Evolutionary conservation across 2,888 invertebrate genomes (phyloP).

Genomic region (Strigamia maritima): DNA sequence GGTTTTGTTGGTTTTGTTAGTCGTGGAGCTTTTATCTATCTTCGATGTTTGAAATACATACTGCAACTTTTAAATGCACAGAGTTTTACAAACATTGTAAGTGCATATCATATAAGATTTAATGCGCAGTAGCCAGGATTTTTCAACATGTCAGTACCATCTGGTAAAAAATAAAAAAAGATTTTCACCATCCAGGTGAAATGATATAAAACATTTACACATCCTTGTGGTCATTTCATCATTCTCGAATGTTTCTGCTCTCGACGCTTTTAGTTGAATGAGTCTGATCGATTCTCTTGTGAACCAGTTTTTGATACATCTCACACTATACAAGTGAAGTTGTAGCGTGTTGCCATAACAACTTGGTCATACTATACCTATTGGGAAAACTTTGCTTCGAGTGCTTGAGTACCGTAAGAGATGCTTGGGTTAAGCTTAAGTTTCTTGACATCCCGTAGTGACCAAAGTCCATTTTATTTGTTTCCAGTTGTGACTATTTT

Average conservation of each 20-base stretch:
- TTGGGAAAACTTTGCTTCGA: neutral
- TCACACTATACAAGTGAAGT: neutral
- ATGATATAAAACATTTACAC: neutral
- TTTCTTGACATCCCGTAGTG: neutral
- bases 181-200: neutral
- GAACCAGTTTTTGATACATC: conserved; percentile 5
- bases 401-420: neutral
- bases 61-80: too few species aligned
- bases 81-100: too few species aligned
- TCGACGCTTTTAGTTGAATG: neutral
- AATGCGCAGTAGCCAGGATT: too few species aligned
- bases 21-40: too few species aligned
- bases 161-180: too few species aligned
- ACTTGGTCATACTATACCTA: neutral
- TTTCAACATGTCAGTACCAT: too few species aligned
- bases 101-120: too few species aligned
- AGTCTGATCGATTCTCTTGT: neutral
- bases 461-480: neutral
- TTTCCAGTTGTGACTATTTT: neutral
- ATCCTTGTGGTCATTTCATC: too few species aligned
- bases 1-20: too few species aligned
- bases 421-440: neutral
- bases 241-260: neutral
- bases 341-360: neutral
- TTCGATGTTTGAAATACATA: too few species aligned